These are phyloP conservation scores for Heliothis subflexa DNA, from an alignment of 1,140 invertebrate genomes.

Conservation along the genomic window DNA sequence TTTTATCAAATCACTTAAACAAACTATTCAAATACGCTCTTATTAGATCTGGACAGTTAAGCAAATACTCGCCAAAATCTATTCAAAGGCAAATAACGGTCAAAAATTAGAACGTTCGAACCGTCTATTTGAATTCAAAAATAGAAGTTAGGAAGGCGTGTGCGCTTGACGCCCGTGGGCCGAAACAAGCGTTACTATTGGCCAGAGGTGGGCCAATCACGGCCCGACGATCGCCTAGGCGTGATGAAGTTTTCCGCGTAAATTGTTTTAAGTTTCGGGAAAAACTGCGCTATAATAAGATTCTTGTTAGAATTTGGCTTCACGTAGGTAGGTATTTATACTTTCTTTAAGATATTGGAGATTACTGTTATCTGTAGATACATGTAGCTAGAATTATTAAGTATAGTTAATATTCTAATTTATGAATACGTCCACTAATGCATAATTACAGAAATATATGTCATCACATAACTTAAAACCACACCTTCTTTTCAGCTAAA, in stretches of 20 bases:
- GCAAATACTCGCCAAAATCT: conserved; percentile 32
- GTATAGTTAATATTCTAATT: too few relatives aligned
- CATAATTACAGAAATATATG: too few relatives aligned
- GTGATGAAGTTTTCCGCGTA: conserved; percentile 67
- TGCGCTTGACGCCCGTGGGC: conserved; percentile 58
- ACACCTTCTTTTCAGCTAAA: too few relatives aligned
- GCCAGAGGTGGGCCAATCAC: conserved; percentile 72
- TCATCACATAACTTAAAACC: too few relatives aligned
- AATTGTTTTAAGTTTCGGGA: conserved; percentile 52
- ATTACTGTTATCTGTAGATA: too few relatives aligned
- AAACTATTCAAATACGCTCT: conserved; percentile 14
- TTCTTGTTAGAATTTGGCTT: not conserved
- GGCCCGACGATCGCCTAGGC: conserved; percentile 63
- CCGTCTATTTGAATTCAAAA: conserved; percentile 74
- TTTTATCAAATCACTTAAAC: conserved; percentile 3
- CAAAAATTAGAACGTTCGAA: conserved; percentile 58
- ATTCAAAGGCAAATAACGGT: conserved; percentile 46
- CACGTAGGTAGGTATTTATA: too few relatives aligned
- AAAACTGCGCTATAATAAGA: conserved; percentile 47
- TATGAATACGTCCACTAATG: too few relatives aligned
- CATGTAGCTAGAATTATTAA: too few relatives aligned
- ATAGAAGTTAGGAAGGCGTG: conserved; percentile 78
- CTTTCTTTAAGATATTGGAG: too few relatives aligned
- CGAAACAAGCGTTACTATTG: conserved; percentile 71
- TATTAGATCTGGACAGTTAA: not conserved